phyloP scores from a whole-genome alignment of 2,113 vertebrate genomes.

The Redunca redunca region DNA sequence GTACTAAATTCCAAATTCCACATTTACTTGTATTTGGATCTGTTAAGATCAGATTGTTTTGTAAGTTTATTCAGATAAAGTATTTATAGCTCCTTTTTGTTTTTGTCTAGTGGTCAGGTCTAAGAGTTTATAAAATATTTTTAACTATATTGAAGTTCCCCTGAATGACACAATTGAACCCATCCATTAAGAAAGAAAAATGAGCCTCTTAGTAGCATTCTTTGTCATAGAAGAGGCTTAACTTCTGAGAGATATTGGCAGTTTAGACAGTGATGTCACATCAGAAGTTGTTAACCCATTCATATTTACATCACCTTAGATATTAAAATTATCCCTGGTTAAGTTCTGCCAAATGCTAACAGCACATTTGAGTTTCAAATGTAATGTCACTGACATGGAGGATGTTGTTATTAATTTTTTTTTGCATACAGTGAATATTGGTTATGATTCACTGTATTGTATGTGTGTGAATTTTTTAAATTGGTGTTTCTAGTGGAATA shows the following conservation, averaged over 20 bases:
- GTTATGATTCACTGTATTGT: constrained; percentile 49
- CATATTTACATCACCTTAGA: constrained; percentile 60
- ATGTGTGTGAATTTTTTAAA: constrained; percentile 49
- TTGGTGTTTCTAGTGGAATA: constrained; percentile 63
- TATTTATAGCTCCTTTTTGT: background rate
- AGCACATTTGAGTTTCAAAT: constrained; percentile 45
- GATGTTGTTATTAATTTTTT: background rate
- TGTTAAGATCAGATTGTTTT: background rate
- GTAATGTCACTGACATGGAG: constrained; percentile 25
- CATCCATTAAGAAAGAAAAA: constrained; percentile 66
- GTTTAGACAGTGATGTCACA: constrained; percentile 49
- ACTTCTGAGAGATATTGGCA: constrained; percentile 61
- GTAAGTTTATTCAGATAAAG: background rate
- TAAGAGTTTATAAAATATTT: constrained; percentile 43
- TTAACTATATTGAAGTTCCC: constrained; percentile 53
- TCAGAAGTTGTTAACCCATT: constrained; percentile 61
- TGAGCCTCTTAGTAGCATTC: constrained; percentile 51
- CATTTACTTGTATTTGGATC: background rate
- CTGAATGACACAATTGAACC: constrained; percentile 68
- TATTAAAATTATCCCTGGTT: constrained; percentile 59
- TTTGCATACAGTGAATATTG: constrained; percentile 58
- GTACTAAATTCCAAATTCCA: background rate
- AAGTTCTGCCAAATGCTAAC: constrained; percentile 51
- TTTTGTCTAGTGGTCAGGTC: background rate
- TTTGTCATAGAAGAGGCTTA: constrained; percentile 38